Evolutionary conservation across 64 coral and sea anemone species (phyloP).

Genomic region (Platygyra sinensis): DNA sequence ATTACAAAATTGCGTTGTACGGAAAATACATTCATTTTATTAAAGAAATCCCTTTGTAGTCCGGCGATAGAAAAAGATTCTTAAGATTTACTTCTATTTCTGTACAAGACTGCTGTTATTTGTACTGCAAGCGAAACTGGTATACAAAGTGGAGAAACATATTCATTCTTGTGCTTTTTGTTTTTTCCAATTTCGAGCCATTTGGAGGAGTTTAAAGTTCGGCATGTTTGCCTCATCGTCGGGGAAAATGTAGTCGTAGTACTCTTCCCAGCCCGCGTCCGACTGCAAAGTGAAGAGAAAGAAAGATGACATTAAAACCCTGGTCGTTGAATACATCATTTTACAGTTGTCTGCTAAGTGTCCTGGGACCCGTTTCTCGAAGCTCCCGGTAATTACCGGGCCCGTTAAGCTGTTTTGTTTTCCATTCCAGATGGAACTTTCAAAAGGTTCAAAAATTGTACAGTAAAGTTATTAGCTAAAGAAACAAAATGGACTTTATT

Average conservation of each 20-base stretch:
- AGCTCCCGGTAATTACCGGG: no score
- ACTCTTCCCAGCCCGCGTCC: constrained; percentile 98
- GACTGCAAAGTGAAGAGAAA: constrained; percentile 49
- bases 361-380: no score
- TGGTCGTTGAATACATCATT: no score
- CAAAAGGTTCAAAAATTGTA: no score
- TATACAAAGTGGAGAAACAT: not conserved
- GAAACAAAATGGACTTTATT: no score
- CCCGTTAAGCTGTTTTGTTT: no score
- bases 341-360: no score
- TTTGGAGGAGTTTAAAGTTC: constrained; percentile 98
- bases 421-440: no score
- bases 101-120: not conserved
- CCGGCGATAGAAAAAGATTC: not conserved
- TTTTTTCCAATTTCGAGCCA: constrained; percentile 97
- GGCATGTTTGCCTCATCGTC: constrained; percentile 90
- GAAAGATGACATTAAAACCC: no score
- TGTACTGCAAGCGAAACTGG: not conserved
- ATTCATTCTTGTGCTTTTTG: constrained; percentile 18
- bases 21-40: not conserved
- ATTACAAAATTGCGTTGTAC: no score
- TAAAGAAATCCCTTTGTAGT: not conserved
- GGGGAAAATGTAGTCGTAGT: constrained; percentile 99
- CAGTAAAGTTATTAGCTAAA: no score
- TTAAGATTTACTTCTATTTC: not conserved